phyloP scores from a whole-genome alignment of 2,797 vertebrate species.

The Liasis olivaceus region DNA sequence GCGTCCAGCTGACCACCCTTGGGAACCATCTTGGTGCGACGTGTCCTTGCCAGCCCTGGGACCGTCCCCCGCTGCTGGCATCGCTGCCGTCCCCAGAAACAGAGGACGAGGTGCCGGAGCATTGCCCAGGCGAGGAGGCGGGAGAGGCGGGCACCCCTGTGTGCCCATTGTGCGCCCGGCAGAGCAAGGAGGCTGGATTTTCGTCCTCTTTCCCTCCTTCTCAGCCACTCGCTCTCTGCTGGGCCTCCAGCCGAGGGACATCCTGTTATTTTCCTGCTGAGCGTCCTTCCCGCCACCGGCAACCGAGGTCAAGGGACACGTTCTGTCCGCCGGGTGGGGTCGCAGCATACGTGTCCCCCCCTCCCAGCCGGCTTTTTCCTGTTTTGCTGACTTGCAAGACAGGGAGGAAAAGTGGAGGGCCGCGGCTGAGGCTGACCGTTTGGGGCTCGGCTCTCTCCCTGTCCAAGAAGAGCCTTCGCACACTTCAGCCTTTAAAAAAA shows the following conservation, averaged over 20 bases:
- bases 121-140: neutral
- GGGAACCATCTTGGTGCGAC: neutral
- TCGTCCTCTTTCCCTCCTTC: too few relatives aligned
- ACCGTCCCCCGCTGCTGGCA: neutral
- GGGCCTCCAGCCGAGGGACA: constrained; percentile 22
- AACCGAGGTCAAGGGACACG: constrained; percentile 19
- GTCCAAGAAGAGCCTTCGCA: too few relatives aligned
- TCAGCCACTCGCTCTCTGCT: neutral
- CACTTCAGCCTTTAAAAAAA: too few relatives aligned
- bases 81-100: neutral
- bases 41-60: neutral
- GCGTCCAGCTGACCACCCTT: neutral
- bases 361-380: constrained; percentile 14
- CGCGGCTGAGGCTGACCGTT: too few relatives aligned
- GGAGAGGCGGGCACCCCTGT: neutral
- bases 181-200: rapidly evolving
- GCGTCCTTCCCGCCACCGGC: neutral
- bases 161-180: too few relatives aligned
- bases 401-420: neutral
- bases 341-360: neutral
- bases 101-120: neutral
- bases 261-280: constrained; percentile 41
- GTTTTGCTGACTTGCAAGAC: constrained; percentile 18
- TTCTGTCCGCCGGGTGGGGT: neutral
- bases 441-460: neutral